These are phyloP conservation scores for Enteromius afrohamiltoni DNA, from an alignment of 2,797 vertebrate species.

Conservation along the genomic window DNA sequence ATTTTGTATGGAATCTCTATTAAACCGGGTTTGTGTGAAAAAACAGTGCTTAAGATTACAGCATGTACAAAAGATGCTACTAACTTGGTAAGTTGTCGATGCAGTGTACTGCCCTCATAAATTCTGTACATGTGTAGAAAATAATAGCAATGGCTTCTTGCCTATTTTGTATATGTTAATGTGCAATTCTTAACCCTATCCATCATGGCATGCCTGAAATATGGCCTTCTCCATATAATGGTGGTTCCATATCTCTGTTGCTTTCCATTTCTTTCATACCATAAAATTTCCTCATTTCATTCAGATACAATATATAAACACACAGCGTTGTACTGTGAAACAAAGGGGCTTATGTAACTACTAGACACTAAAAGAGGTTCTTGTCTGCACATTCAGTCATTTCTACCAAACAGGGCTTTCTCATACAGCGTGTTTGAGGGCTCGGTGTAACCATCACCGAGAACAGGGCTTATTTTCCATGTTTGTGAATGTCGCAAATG, in stretches of 20 bases:
- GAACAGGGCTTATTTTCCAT: constrained; percentile 30
- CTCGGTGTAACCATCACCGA: not conserved
- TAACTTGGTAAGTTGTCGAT: constrained; percentile 17
- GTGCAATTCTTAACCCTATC: constrained; percentile 49
- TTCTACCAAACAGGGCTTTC: constrained; percentile 45
- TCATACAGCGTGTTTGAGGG: constrained; percentile 8
- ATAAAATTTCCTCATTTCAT: not conserved
- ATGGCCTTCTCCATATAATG: constrained; percentile 14
- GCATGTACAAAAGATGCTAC: not conserved
- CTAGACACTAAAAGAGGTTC: constrained; percentile 38
- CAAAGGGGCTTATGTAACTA: constrained; percentile 31
- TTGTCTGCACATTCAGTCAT: constrained; percentile 13
- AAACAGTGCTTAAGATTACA: not conserved
- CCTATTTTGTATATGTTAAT: constrained; percentile 43
- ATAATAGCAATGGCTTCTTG: constrained; percentile 34
- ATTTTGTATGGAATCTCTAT: not conserved
- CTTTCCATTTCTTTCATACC: constrained; percentile 10
- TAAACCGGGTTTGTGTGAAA: not conserved
- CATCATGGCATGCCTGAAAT: constrained; percentile 30
- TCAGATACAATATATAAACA: constrained; percentile 1
- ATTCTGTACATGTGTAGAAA: constrained; percentile 62
- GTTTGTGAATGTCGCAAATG: constrained; percentile 43
- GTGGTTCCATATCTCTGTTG: constrained; percentile 8
- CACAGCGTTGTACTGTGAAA: not conserved
- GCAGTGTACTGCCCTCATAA: constrained; percentile 44